Conservation (phyloP, 2,113 vertebrate genomes). For the Callocephalon fimbriatum region DNA sequence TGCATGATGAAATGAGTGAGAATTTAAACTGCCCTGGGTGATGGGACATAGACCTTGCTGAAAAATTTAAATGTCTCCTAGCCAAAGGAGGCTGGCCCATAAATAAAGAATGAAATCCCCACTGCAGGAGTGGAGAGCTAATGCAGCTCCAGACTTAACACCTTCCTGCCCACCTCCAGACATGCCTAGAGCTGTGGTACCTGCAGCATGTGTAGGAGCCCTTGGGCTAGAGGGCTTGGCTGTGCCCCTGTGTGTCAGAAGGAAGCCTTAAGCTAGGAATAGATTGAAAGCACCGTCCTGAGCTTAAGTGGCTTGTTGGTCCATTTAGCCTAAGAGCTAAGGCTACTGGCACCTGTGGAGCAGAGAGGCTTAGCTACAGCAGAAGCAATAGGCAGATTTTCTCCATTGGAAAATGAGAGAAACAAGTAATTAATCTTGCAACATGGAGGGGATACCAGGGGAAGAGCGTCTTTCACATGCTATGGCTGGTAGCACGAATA, state of each 20-base stretch:
- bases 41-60: constrained; percentile 52
- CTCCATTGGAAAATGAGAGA: not conserved
- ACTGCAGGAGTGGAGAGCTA: not conserved
- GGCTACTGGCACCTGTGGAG: not conserved
- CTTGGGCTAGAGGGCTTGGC: not conserved
- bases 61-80: constrained; percentile 63
- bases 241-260: not conserved
- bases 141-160: not conserved
- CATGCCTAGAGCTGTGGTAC: not conserved
- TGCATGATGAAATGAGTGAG: constrained; percentile 24
- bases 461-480: not conserved
- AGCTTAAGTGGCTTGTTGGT: not conserved
- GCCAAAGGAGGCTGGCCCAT: constrained; percentile 32
- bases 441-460: not conserved
- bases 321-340: not conserved
- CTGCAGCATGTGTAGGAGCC: not conserved
- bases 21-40: constrained; percentile 53
- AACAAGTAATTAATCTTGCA: not conserved
- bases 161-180: not conserved
- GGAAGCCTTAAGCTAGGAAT: not conserved
- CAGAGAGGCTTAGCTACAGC: not conserved
- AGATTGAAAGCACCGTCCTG: not conserved
- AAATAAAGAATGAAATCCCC: constrained; percentile 63
- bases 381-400: not conserved
- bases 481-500: not conserved